phyloP scores from a whole-genome alignment of 2,797 vertebrate genomes.

The Smutsia gigantea region DNA sequence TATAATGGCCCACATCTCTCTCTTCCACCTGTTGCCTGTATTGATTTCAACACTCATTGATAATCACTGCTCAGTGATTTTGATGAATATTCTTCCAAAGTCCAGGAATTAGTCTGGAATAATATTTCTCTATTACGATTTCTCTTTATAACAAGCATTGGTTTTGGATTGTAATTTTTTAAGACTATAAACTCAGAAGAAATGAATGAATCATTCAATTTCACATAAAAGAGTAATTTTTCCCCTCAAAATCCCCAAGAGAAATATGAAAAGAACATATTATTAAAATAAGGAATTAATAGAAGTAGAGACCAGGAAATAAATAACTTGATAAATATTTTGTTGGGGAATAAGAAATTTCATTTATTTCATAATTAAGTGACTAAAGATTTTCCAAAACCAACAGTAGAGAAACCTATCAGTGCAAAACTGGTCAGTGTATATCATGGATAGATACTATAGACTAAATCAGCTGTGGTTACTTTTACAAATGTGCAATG shows the following conservation, averaged over 20 bases:
- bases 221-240: not conserved
- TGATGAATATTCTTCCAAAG: not conserved
- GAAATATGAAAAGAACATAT: not conserved
- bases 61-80: not conserved
- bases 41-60: not conserved
- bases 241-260: not conserved
- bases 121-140: not conserved
- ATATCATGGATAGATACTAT: not conserved
- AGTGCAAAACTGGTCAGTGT: not conserved
- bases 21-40: not conserved
- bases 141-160: not conserved
- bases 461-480: not conserved
- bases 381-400: not conserved
- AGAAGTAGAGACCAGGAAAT: not conserved
- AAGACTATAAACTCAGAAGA: not conserved
- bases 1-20: not conserved
- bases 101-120: not conserved
- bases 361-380: constrained; percentile 11
- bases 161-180: not conserved
- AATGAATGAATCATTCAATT: not conserved
- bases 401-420: not conserved
- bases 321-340: not conserved
- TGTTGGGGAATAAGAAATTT: not conserved
- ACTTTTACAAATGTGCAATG: not conserved
- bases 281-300: constrained; percentile 1